Evolutionary conservation across 2,888 invertebrate genomes (phyloP), one percentile per base, ranked within the genome.

Genomic region (Pseudococcus jackbeardsleyi): DNA sequence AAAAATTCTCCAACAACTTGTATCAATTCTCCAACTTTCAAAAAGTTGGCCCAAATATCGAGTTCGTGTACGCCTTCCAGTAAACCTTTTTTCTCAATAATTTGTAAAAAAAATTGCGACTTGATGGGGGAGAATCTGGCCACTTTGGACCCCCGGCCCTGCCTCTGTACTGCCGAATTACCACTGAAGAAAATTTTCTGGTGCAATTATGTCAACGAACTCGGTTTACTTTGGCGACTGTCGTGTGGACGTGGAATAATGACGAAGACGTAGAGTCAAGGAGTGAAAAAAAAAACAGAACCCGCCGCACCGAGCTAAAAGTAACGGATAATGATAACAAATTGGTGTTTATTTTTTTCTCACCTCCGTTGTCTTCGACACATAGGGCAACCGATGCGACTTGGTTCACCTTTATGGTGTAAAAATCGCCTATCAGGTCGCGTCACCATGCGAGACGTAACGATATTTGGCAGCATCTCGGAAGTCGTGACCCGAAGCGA

Each of bases 401-500:
- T 59, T 5, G 5, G 68, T 72, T 72, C 68, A 72, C 68, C 68
- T 72, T 72, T 72, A 72, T 8, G 12, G 68, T 72, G 26, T 22
- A 72, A 72, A 72, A 72, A 72, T 72, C 68, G 68, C 68, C 68
- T 72, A 72, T 72, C 68, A 72, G 68, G 68, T 85, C 85, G 85
- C 54, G 54, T 85, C 54, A 54, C 85, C 59, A 42, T 79, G 79
- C 79, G 85, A 85, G 59, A 85, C 85, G 85, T 85, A 85, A 54
- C 85, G 85, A 54, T 50, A 85, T 79, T 79, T 79, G 79, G 59
- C 54, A 85, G 54, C 50, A 85, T 86, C 68, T 86, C 68, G 86
- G 86, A 68, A 86, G 86, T 86, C 86, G 86, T 86, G 86, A 86
- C 86, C 86, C 86, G 86, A 77, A 86, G 86, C 86, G 77, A 86